Percentiles rank a stretch among this genome's conserved stretches.
These are phyloP conservation scores for Botrylloides violaceus DNA, from an alignment of 23 tunicate species.

Conservation along the genomic window DNA sequence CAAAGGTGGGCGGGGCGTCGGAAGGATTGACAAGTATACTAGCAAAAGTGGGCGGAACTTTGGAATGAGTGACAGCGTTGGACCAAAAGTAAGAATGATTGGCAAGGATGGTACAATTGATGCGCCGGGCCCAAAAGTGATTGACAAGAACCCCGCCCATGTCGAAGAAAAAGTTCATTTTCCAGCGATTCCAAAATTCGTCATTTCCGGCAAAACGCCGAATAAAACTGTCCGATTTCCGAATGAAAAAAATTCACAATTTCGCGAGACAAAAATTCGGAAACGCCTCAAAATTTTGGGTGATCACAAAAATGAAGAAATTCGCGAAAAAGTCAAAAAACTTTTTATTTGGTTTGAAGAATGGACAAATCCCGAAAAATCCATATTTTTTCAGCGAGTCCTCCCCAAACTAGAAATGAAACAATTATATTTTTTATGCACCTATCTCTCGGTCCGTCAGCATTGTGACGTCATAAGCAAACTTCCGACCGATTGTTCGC, in stretches of 20 bases:
- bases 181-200: background rate
- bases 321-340: conserved; percentile 61
- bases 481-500: conserved; percentile 47
- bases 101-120: too few species aligned
- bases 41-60: too few species aligned
- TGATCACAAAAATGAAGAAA: conserved; percentile 14
- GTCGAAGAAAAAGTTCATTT: background rate
- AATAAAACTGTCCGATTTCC: background rate
- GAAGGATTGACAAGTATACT: background rate
- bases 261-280: conserved; percentile 1
- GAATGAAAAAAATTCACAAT: background rate
- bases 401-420: conserved; percentile 58
- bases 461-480: conserved; percentile 54
- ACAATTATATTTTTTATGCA: conserved; percentile 64
- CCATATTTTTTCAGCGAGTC: conserved; percentile 53
- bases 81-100: too few species aligned
- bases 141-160: background rate
- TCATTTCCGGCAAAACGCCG: background rate
- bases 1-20: background rate
- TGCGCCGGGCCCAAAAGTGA: background rate
- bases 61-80: too few species aligned
- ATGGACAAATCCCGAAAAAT: conserved; percentile 72
- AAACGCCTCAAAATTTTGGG: conserved; percentile 5
- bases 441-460: conserved; percentile 42
- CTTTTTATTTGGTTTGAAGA: conserved; percentile 74